Base-by-base conservation (phyloP, 1,140 invertebrate genomes). In the Epicauta chinensis region DNA sequence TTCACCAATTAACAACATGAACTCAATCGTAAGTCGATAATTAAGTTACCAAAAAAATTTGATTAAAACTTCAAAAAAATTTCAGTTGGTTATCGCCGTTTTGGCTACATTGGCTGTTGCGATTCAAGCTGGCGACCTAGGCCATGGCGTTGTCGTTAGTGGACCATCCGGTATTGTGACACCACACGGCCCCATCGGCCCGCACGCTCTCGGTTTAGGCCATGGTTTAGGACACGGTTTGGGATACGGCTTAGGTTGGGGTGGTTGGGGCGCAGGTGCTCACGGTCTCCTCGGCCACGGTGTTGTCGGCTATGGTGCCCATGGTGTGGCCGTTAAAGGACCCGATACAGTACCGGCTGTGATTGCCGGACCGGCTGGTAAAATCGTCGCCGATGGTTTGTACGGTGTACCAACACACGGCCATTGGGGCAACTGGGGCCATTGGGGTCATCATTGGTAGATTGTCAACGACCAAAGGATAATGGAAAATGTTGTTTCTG, bases 361-460 rank as follows among this genome's bases (percentile, higher is more conserved):
- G 30, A 56, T 66, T 37, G 53, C 52, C 29, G 64, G 64, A 6
- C 64, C 64, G n/a, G 52, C 64, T 40, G 64, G 64, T 37, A 63
- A 63, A 52, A 54, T 65, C 14, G 45, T 51, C n/a, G 59, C 59
- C 38, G 40, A 50, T 55, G 59, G 59, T 12, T 49, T 61, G 3
- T 61, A 52, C 30, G 59, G 59, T 39, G 47, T 50, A 2, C 49
- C 49, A 29, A 30, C 29, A 5, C 29, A 5, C 10, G n/a, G 29
- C 29, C 29, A 30, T 10, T 30, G 29, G n/a, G n/a, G n/a, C n/a
- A n/a, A n/a, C n/a, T n/a, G n/a, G n/a, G n/a, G 29, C 4, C 49
- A 48, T 30, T 13, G 29, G 29, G 35, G 37, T 34, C 37, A 51
- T 30, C 35, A 38, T 11, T 44, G 15, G 31, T 38, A 40, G 13